Base-by-base conservation (phyloP, 2,888 invertebrate species). In the Phortica okadai region DNA sequence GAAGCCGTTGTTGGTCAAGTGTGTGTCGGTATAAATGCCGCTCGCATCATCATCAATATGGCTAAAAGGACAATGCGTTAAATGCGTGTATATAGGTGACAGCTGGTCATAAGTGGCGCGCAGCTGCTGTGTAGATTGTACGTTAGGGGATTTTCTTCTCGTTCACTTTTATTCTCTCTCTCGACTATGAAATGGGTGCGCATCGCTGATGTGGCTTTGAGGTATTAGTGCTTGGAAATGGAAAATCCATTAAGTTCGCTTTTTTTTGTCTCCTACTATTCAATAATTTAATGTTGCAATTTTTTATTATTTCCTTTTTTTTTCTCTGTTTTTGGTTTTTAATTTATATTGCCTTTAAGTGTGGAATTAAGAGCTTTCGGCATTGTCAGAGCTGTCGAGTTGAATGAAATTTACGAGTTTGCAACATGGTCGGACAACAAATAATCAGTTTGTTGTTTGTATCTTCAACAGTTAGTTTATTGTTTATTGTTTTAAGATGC, bases 31-130 rank as follows among this genome's bases (percentile, higher is more conserved):
- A 54, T 70, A 33, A 54, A 21, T 44, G 14, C 70, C 14, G 4
- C 10, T 16, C 70, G 59, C 69, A 45, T 45, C 69, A 45, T 69
- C 87, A 86, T 86, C 86, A 86, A 86, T 86, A 86, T 84, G 86
- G 86, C 88, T 86, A 86, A 86, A 88, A 88, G 88, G 86, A 86
- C 88, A 86, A 86, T 86, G 88, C 88, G 88, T 88, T 88, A 88
- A 85, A 86, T 88, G 86, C 86, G 85, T 62, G 80, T 85, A 73
- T 79, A 77, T 64, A 74, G 74, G 74, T 74, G 74, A 74, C 62
- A 74, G 74, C 50, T 59, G 62, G 25, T 16, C 44, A 44, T 74
- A 74, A 74, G 62, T 62, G 45, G 64, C 54, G 54, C 70, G 54
- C 70, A 70, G 70, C 70, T 70, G 70, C 54, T 54, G 70, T 33